Conservation (phyloP, 1,140 invertebrate genomes). For the Leptestheria dahalacensis region DNA sequence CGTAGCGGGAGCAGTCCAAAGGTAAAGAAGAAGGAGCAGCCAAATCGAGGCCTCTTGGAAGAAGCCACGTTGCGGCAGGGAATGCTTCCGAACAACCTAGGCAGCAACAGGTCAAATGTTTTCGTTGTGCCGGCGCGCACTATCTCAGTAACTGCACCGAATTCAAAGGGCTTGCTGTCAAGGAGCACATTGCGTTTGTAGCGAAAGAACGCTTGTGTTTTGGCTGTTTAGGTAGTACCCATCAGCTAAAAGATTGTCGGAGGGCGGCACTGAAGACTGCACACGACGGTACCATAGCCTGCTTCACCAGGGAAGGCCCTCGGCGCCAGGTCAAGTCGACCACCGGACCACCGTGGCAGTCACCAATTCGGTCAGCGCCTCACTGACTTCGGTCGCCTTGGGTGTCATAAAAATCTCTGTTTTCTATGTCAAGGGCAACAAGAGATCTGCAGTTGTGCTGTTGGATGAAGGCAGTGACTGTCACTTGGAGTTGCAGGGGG, state of each 20-base stretch:
- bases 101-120: too few relatives aligned
- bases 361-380: neutral
- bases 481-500: neutral
- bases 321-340: too few relatives aligned
- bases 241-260: neutral
- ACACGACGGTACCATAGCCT: neutral
- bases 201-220: neutral
- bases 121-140: too few relatives aligned
- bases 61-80: neutral
- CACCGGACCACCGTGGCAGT: too few relatives aligned
- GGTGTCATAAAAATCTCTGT: neutral
- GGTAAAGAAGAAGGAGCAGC: neutral
- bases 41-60: neutral
- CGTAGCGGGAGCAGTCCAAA: neutral
- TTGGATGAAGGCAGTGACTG: slow-evolving; percentile 1
- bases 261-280: neutral
- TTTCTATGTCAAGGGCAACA: neutral
- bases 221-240: neutral
- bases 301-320: neutral
- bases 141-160: too few relatives aligned
- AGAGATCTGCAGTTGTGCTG: neutral
- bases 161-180: too few relatives aligned
- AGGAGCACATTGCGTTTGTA: too few relatives aligned
- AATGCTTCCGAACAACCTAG: neutral
- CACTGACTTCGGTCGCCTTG: neutral